Percentiles rank a stretch among this genome's conserved stretches.
phyloP scores from a whole-genome alignment of 2,797 vertebrate genomes.

The Semaprochilodus insignis region DNA sequence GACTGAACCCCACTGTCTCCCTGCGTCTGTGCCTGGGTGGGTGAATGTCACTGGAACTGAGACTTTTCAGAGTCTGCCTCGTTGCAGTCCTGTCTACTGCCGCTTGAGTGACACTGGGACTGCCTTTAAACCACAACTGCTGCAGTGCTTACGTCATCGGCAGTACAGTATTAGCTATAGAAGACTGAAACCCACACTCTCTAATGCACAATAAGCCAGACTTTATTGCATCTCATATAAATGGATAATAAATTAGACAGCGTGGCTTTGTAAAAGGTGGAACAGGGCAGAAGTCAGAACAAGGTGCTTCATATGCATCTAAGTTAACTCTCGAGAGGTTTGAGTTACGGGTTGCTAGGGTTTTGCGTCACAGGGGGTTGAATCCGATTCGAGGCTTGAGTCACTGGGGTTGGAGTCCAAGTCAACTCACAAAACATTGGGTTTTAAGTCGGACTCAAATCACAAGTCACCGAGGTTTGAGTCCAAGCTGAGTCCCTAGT shows the following conservation, averaged over 20 bases:
- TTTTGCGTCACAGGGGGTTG: too few species aligned
- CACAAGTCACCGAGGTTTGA: too few species aligned
- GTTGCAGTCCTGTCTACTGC: neutral
- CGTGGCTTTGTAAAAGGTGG: too few species aligned
- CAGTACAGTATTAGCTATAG: neutral
- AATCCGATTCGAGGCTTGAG: too few species aligned
- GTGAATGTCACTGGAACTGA: constrained; percentile 35
- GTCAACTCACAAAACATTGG: too few species aligned
- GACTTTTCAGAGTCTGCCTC: constrained; percentile 29
- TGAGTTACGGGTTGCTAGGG: too few species aligned
- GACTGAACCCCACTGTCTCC: constrained; percentile 37
- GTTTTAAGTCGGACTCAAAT: too few species aligned
- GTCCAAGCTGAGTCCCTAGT: too few species aligned
- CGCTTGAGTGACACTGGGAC: constrained; percentile 1
- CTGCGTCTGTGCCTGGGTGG: constrained; percentile 30
- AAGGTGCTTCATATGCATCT: too few species aligned
- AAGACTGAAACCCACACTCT: neutral
- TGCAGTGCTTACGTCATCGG: neutral
- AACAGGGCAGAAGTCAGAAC: too few species aligned
- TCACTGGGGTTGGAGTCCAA: too few species aligned
- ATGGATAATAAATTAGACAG: neutral
- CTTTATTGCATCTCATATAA: neutral
- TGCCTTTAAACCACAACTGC: neutral
- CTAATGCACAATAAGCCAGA: neutral
- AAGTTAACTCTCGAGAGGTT: too few species aligned